Conservation (phyloP, 2,113 vertebrate species). For the Dasypus novemcinctus region DNA sequence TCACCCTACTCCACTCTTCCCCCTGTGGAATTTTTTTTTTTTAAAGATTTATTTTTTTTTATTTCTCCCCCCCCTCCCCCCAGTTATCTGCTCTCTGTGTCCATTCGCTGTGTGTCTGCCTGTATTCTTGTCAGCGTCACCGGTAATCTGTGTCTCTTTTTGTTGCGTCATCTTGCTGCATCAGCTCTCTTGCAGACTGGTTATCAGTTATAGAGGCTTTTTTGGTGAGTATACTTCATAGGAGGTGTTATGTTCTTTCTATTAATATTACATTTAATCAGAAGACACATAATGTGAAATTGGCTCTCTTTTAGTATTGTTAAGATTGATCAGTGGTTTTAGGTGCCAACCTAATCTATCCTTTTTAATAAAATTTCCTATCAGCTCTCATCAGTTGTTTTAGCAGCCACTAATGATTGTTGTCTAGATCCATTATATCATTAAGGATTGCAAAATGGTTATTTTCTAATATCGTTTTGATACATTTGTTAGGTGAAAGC, state of each 20-base stretch:
- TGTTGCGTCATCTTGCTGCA: no score
- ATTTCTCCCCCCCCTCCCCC: no score
- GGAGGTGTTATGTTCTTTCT: neutral
- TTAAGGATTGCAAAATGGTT: neutral
- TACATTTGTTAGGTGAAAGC: slow-evolving; percentile 23
- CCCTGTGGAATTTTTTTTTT: neutral
- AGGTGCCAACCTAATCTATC: neutral
- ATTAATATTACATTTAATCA: neutral
- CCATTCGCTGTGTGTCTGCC: no score
- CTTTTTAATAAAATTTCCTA: neutral
- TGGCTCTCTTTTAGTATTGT: neutral
- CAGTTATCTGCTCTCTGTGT: no score
- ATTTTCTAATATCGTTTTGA: neutral
- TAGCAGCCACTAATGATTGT: neutral
- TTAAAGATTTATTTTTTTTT: no score
- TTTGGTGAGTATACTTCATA: neutral
- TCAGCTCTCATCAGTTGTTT: neutral
- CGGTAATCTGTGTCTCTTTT: no score
- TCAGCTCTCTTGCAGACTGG: no score
- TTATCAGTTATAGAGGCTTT: neutral
- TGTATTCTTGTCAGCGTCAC: no score
- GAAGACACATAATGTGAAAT: neutral
- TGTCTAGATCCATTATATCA: neutral
- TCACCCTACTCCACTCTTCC: neutral
- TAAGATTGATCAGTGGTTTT: neutral